These are phyloP conservation scores for Pagrus major DNA, from an alignment of 2,113 vertebrate species.

Conservation along the genomic window DNA sequence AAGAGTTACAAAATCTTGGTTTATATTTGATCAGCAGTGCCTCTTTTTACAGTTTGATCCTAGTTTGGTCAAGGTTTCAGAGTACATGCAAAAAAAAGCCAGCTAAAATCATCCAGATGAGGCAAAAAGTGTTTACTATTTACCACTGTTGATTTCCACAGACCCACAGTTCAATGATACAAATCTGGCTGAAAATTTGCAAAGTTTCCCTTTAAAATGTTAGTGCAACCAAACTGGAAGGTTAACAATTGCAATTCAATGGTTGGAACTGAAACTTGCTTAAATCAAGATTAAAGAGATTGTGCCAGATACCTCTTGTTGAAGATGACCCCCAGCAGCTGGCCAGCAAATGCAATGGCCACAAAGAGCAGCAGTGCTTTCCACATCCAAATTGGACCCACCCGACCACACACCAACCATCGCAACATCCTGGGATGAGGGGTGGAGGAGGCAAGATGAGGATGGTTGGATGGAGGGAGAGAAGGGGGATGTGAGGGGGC, in stretches of 20 bases:
- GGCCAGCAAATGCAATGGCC: slow-evolving; percentile 81
- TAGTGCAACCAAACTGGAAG: too few relatives aligned
- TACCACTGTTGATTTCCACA: too few relatives aligned
- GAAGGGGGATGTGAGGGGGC: not conserved
- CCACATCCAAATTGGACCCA: slow-evolving; percentile 85
- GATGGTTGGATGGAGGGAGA: not conserved
- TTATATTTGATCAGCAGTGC: too few relatives aligned
- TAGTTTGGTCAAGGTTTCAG: too few relatives aligned
- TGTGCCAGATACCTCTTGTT: slow-evolving; percentile 79
- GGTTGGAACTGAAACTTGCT: not conserved
- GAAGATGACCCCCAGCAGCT: slow-evolving; percentile 85
- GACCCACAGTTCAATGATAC: too few relatives aligned
- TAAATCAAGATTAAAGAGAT: not conserved
- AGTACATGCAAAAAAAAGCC: too few relatives aligned
- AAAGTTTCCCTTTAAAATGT: not conserved
- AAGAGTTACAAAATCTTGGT: too few relatives aligned
- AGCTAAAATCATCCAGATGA: too few relatives aligned
- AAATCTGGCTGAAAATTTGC: too few relatives aligned
- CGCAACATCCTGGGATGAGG: slow-evolving; percentile 80
- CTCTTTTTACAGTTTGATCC: too few relatives aligned
- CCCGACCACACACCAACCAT: slow-evolving; percentile 78
- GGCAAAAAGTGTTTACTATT: too few relatives aligned
- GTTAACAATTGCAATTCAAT: not conserved
- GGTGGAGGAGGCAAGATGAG: not conserved
- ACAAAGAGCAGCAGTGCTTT: slow-evolving; percentile 84